Base-by-base conservation (phyloP, 2,113 vertebrate species). In the Pedetes capensis region DNA sequence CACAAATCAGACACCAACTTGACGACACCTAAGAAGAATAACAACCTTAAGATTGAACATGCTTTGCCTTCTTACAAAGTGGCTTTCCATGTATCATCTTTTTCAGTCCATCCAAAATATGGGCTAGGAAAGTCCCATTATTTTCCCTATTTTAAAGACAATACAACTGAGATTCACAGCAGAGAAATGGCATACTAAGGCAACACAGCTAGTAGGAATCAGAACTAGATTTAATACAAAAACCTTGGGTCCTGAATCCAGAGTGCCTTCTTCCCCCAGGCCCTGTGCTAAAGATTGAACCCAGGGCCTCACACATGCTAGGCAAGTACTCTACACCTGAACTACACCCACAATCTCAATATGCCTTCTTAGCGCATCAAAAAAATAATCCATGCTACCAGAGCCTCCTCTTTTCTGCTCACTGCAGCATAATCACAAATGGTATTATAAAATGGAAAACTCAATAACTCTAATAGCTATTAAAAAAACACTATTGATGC, bases 391-490 rank as follows among this genome's bases (percentile, higher is more conserved):
- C 57, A 66, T 68, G 68, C 76, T 80, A 89, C 55, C 47, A 91
- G 29, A 81, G 44, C 71, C 49, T 25, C 47, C 10, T 92, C 49
- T 89, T 89, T 81, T 84, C 83, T 95, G 55, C 72, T 87, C 75
- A 82, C 66, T 81, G 37, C 90, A 93, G 87, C 80, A 63, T 87
- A 88, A 93, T 95, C 87, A 93, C 92, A 92, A 94, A 81, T 80
- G 44, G 42, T 75, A 89, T 86, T 86, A 78, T 39, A 96, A 96
- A 97, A 84, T 80, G 63, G 47, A 92, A 85, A 96, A 55, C 87
- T 95, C 96, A 39, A 84, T 94, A 95, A 95, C 57, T 75, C 88
- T 96, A 92, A 96, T 80, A 89, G 93, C 86, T 95, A 94, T 91
- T 92, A 95, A 93, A 93, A 95, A 95, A 89, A 68, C 55, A 89